Conservation (phyloP, 2,113 vertebrate genomes). For the Corythaixoides concolor region DNA sequence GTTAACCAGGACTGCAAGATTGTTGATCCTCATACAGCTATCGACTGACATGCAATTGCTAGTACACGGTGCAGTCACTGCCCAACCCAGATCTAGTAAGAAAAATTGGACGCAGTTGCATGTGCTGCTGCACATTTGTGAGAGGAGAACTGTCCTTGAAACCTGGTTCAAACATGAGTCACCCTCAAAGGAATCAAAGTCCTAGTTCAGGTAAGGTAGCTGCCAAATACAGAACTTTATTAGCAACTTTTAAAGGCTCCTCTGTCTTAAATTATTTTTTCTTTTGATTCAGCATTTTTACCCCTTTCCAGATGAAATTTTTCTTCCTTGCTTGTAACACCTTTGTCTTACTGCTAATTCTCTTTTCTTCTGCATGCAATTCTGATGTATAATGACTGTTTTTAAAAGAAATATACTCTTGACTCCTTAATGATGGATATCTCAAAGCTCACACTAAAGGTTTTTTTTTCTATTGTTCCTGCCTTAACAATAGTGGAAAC, state of each 20-base stretch:
- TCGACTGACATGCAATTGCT: neutral
- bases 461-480: neutral
- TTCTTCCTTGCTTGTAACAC: neutral
- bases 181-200: conserved; percentile 59
- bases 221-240: conserved; percentile 37
- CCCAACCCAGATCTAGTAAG: neutral
- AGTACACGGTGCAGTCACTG: neutral
- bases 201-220: conserved; percentile 46
- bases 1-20: neutral
- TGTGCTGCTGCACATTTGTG: neutral
- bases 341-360: neutral
- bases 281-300: neutral
- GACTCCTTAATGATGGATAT: neutral
- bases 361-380: neutral
- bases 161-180: conserved; percentile 45
- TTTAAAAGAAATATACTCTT: neutral
- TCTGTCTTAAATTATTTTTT: neutral
- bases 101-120: conserved; percentile 11
- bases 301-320: neutral
- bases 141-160: conserved; percentile 53
- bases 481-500: neutral
- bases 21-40: neutral
- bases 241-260: conserved; percentile 27
- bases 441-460: neutral
- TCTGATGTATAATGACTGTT: neutral